Evolutionary conservation across 2,797 vertebrate species (phyloP).

Genomic region (Sciurus carolinensis): DNA sequence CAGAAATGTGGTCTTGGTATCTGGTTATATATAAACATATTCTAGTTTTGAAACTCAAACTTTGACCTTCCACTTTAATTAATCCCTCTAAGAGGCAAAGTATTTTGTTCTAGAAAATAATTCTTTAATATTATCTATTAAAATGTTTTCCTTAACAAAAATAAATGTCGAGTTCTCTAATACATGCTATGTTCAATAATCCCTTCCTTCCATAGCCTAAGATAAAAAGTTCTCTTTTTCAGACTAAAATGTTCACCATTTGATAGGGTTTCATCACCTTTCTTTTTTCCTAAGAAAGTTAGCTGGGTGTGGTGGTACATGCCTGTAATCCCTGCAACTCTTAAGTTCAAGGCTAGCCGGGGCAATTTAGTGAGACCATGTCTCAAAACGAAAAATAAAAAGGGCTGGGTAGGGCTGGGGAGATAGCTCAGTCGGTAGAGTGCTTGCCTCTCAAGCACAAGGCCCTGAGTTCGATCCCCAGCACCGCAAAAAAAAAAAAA

Average conservation of each 20-base stretch:
- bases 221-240: not conserved
- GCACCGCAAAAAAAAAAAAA: too few species aligned
- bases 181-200: not conserved
- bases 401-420: too few species aligned
- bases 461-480: too few species aligned
- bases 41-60: constrained; percentile 11
- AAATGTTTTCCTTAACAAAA: constrained; percentile 5
- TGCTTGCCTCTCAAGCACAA: too few species aligned
- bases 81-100: constrained; percentile 16
- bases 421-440: too few species aligned
- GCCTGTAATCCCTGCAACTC: too few species aligned
- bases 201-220: not conserved
- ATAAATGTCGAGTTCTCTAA: constrained; percentile 30
- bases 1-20: not conserved
- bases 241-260: not conserved
- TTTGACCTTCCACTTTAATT: not conserved
- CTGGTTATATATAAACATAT: not conserved
- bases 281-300: not conserved
- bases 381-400: too few species aligned
- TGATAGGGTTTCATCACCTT: not conserved
- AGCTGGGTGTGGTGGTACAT: too few species aligned
- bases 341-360: too few species aligned
- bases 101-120: constrained; percentile 23
- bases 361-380: too few species aligned
- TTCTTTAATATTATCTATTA: not conserved